phyloP scores from a whole-genome alignment of 2,797 vertebrate species.

The Catamblyrhynchus diadema region DNA sequence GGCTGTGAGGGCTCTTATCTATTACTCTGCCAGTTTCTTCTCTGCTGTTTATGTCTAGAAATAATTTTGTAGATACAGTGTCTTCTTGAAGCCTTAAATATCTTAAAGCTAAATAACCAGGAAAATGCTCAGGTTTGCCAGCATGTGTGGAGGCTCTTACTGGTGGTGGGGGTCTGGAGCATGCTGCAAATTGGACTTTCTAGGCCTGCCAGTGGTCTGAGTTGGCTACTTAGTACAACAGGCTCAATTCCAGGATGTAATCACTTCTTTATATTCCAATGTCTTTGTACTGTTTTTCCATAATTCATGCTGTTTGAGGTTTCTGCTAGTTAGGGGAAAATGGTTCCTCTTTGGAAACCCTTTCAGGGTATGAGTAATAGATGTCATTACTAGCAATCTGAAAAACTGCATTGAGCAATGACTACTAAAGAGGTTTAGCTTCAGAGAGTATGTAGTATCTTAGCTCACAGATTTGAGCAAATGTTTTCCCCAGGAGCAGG shows the following conservation, averaged over 20 bases:
- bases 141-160: not conserved
- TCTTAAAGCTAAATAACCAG: not conserved
- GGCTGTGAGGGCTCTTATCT: not conserved
- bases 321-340: not conserved
- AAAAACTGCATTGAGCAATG: not conserved
- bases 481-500: not conserved
- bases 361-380: not conserved
- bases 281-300: not conserved
- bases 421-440: not conserved
- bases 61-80: not conserved
- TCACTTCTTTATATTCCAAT: not conserved
- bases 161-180: not conserved
- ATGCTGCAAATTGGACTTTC: not conserved
- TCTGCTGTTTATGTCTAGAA: not conserved
- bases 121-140: not conserved
- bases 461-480: not conserved
- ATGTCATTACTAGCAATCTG: not conserved
- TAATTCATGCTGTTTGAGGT: not conserved
- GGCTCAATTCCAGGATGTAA: not conserved
- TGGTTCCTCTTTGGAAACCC: not conserved
- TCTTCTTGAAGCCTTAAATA: not conserved
- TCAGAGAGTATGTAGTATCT: not conserved
- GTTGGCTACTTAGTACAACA: not conserved
- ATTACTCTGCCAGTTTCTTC: not conserved
- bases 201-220: not conserved